Evolutionary conservation across 1,140 invertebrate species (phyloP), one percentile per base, ranked within the genome.

Genomic region (Brachionus paranguensis): DNA sequence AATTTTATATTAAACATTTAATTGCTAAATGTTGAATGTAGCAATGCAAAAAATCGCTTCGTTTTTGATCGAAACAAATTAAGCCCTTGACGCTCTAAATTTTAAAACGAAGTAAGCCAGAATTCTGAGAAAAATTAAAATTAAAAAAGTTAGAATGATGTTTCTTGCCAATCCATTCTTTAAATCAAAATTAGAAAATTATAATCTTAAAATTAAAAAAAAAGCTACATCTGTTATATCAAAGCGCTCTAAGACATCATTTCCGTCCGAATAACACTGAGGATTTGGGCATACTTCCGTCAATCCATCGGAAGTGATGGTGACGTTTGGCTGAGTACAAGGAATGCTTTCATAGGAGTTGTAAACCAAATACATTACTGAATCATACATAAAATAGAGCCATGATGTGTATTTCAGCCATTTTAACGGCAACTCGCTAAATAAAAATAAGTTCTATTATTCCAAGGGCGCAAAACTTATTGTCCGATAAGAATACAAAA

Each of bases 351-450:
- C 20, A 29, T 50, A 27, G 5, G 29, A 24, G 8, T 68, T 24
- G 43, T 45, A 83, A 0, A 55, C n/a, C 17, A 53, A 20, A 45
- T 53, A 12, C 29, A 65, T 65, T 7, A 65, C 29, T n/a, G 37
- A 37, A 24, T 83, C 60, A 50, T 68, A 65, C 47, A 24, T 24
- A 47, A 33, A 83, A 17, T 83, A 68, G 5, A 83, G n/a, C 79
- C 79, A 83, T 27, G 79, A 83, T 41, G 65, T 68, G 27, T 83
- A 83, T 65, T 83, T 83, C 3, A 83, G 8, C 79, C 79, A 83
- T 20, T 53, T 50, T 8, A 83, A 29, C 37, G 24, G 55, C 0
- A 20, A 33, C 20, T 41, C 12, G 8, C 14, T 33, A 45, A 78
- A 70, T 27, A n/a, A 78, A 2, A 29, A 14, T 29, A 37, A 27